Conservation (phyloP, 2,888 invertebrate species). For the Hirtodrosophila histrioides region DNA sequence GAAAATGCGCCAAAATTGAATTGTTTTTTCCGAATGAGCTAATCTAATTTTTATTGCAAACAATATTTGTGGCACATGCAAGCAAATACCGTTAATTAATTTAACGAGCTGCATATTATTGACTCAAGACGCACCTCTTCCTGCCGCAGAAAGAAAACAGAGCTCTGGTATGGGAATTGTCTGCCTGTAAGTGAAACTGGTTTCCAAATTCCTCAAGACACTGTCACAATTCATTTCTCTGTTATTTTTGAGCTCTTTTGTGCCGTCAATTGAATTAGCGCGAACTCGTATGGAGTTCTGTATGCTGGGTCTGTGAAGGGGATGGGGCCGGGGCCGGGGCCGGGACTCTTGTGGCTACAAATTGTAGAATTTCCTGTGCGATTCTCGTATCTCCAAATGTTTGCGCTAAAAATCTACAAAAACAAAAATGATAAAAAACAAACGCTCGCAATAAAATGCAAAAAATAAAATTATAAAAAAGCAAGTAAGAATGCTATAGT, state of each 20-base stretch:
- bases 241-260: slow-evolving; percentile 41
- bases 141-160: slow-evolving; percentile 30
- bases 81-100: slow-evolving; percentile 52
- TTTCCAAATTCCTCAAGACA: slow-evolving; percentile 37
- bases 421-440: slow-evolving; percentile 63
- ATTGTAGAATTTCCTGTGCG: slow-evolving; percentile 42
- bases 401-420: slow-evolving; percentile 58
- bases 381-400: slow-evolving; percentile 59
- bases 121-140: slow-evolving; percentile 62
- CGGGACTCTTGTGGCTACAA: not conserved
- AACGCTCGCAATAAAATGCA: slow-evolving; percentile 56
- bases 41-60: slow-evolving; percentile 27
- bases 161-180: not conserved
- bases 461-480: slow-evolving; percentile 41
- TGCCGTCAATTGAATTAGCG: slow-evolving; percentile 76
- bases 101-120: slow-evolving; percentile 48
- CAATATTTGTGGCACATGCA: slow-evolving; percentile 6
- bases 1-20: slow-evolving; percentile 22
- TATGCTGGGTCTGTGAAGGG: no score
- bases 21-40: slow-evolving; percentile 1
- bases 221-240: slow-evolving; percentile 45
- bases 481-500: not conserved
- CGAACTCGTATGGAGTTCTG: slow-evolving; percentile 36
- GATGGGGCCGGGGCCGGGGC: no score
- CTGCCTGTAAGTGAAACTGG: slow-evolving; percentile 38